These are phyloP conservation scores for Magallana nippona DNA, from an alignment of 2,888 invertebrate genomes.

Conservation along the genomic window DNA sequence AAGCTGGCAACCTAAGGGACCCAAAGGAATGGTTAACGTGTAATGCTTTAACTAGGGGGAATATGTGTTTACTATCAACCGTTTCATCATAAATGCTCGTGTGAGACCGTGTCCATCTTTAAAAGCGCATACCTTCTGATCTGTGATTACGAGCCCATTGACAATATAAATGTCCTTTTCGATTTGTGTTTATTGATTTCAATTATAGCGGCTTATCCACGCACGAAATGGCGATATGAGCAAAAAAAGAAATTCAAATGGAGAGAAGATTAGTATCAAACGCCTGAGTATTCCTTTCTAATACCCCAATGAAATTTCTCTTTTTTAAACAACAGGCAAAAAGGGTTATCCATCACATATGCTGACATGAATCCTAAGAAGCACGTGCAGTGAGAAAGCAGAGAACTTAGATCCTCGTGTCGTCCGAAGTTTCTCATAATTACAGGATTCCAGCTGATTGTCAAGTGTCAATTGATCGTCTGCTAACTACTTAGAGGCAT, in stretches of 20 bases:
- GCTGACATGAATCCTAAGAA: conserved; percentile 31
- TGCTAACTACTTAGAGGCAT: conserved; percentile 38
- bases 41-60: conserved; percentile 26
- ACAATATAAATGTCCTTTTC: conserved; percentile 49
- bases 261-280: conserved; percentile 42
- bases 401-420: conserved; percentile 36
- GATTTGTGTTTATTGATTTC: conserved; percentile 48
- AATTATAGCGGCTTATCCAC: conserved; percentile 47
- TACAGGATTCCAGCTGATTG: conserved; percentile 34
- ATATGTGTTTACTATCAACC: conserved; percentile 44
- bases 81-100: conserved; percentile 47
- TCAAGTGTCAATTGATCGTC: conserved; percentile 25
- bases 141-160: conserved; percentile 47
- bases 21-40: conserved; percentile 35
- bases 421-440: conserved; percentile 23
- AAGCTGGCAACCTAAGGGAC: not conserved
- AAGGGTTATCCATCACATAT: conserved; percentile 18
- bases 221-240: conserved; percentile 47
- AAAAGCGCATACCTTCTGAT: conserved; percentile 49
- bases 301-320: conserved; percentile 32
- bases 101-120: conserved; percentile 47
- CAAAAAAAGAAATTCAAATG: conserved; percentile 43
- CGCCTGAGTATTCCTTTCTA: conserved; percentile 45
- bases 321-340: conserved; percentile 43
- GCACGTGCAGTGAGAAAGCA: conserved; percentile 43